Evolutionary conservation across 1,140 invertebrate genomes (phyloP).

Genomic region (Heliconius hewitsoni): DNA sequence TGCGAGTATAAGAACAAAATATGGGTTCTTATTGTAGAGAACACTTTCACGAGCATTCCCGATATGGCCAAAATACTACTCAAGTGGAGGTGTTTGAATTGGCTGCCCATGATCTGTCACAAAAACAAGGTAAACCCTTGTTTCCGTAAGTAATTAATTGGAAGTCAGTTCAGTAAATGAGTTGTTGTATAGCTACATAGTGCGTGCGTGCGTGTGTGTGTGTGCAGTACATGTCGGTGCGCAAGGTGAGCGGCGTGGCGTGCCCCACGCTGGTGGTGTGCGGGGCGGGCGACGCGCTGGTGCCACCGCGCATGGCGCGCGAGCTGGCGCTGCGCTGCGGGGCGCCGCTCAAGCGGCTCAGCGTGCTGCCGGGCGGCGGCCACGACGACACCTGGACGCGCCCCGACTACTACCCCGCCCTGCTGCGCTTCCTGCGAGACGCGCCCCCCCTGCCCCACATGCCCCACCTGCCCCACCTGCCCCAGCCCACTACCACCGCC

Average conservation of each 20-base stretch:
- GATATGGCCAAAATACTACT: conserved; percentile 92
- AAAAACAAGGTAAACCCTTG: conserved; percentile 88
- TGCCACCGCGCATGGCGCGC: conserved; percentile 92
- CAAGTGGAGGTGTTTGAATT: conserved; percentile 86
- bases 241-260: conserved; percentile 85
- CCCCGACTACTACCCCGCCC: conserved; percentile 63
- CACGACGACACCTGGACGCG: conserved; percentile 94
- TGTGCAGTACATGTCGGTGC: conserved; percentile 86
- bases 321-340: conserved; percentile 87
- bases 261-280: conserved; percentile 90
- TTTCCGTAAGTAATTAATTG: neutral
- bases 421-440: conserved; percentile 65
- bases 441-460: conserved; percentile 46
- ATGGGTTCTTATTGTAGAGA: conserved; percentile 89
- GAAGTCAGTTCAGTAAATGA: neutral
- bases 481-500: conserved; percentile 33
- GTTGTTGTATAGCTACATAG: neutral
- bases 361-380: conserved; percentile 88
- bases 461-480: conserved; percentile 25
- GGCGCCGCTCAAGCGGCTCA: conserved; percentile 86
- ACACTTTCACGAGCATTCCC: conserved; percentile 97
- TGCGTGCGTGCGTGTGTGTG: neutral
- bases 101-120: conserved; percentile 88
- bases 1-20: conserved; percentile 27
- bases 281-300: conserved; percentile 90